phyloP scores from a whole-genome alignment of 2,797 vertebrate genomes.

The Pipistrellus pipistrellus region DNA sequence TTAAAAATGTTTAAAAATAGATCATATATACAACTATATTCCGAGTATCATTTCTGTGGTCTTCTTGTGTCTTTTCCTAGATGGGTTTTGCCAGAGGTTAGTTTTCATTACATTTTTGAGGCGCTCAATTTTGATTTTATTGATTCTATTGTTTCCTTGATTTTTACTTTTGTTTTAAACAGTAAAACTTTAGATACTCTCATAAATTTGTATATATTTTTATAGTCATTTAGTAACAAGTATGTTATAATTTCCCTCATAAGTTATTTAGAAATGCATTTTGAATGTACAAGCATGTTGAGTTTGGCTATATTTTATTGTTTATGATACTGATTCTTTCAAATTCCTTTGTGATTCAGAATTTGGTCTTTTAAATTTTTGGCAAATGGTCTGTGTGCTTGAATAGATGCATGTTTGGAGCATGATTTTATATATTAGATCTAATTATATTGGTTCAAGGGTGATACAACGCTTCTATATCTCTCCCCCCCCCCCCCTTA shows the following conservation, averaged over 20 bases:
- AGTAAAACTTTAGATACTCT: not conserved
- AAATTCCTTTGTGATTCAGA: conserved; percentile 4
- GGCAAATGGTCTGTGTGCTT: not conserved
- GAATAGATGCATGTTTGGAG: not conserved
- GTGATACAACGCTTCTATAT: not conserved
- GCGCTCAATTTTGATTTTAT: not conserved
- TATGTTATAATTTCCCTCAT: not conserved
- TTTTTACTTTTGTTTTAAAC: not conserved
- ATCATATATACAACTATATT: not conserved
- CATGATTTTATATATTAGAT: not conserved
- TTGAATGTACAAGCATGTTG: not conserved
- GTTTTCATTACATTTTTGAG: not conserved
- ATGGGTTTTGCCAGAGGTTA: not conserved
- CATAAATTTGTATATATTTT: not conserved
- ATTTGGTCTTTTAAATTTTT: not conserved
- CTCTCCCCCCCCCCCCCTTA: not conserved
- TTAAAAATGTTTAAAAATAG: not conserved
- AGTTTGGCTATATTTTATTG: not conserved
- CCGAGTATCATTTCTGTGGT: not conserved
- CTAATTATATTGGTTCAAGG: not conserved
- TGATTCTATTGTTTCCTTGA: not conserved
- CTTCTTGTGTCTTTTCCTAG: not conserved
- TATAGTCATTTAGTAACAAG: not conserved
- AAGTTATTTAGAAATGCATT: not conserved
- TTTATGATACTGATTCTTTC: conserved; percentile 2